These are phyloP conservation scores for Garra rufa DNA, from an alignment of 2,113 vertebrate species.

Conservation along the genomic window DNA sequence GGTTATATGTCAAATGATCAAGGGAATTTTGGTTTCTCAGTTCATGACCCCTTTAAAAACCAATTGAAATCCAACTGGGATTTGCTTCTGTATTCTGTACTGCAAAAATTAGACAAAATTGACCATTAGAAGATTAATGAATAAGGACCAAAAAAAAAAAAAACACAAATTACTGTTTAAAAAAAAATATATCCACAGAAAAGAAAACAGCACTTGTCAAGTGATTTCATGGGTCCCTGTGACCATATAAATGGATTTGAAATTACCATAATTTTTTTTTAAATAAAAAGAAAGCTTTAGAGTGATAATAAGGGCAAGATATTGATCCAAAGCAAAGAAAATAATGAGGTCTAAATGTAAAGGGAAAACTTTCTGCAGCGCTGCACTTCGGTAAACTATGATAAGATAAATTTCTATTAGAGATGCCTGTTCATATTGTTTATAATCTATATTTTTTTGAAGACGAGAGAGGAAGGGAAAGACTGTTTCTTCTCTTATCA, in stretches of 20 bases:
- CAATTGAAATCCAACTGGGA: background rate
- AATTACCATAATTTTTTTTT: background rate
- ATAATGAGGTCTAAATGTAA: background rate
- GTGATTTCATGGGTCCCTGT: background rate
- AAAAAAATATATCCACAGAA: background rate
- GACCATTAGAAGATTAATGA: background rate
- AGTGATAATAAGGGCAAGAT: background rate
- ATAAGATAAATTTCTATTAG: conserved; percentile 26
- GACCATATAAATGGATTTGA: background rate
- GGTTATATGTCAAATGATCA: too few species aligned
- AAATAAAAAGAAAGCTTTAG: background rate
- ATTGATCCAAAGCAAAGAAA: background rate
- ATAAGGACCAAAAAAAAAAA: too few species aligned
- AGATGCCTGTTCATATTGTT: conserved; percentile 37
- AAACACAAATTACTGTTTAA: background rate
- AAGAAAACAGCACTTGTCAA: background rate
- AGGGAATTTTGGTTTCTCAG: too few species aligned
- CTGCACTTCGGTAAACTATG: background rate
- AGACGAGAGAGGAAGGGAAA: conserved; percentile 27
- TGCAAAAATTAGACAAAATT: background rate
- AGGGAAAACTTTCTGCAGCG: background rate
- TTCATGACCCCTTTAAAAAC: too few species aligned
- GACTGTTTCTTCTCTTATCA: conserved; percentile 47
- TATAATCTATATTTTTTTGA: conserved; percentile 43
- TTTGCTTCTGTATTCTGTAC: background rate